These are phyloP conservation scores for Pachycephus smyrnensis DNA, from an alignment of 2,888 invertebrate genomes.

Conservation along the genomic window DNA sequence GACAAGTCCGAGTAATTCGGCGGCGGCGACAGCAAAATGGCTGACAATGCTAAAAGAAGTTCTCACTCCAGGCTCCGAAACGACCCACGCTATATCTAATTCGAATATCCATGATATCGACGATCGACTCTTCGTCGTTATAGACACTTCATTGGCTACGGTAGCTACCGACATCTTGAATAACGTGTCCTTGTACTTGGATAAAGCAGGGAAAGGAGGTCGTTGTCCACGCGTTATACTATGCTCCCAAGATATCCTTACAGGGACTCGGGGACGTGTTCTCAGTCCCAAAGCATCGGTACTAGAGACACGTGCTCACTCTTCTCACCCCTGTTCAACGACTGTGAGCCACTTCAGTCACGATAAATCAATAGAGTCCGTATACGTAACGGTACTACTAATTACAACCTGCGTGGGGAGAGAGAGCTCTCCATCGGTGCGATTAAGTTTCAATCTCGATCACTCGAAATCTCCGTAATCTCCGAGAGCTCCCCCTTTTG, in stretches of 20 bases:
- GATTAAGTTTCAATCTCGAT: not conserved
- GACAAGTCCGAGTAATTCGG: not conserved
- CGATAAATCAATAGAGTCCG: not conserved
- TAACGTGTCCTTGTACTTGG: not conserved
- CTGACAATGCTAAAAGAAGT: not conserved
- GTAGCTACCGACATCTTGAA: not conserved
- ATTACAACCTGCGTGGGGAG: not conserved
- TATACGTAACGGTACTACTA: not conserved
- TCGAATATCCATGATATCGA: not conserved
- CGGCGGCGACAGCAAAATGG: not conserved
- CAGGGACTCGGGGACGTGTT: not conserved
- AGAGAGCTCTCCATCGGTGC: not conserved
- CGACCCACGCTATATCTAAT: too few species aligned
- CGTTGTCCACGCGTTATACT: not conserved
- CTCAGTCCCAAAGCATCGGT: not conserved
- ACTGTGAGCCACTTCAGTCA: not conserved
- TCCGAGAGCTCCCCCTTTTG: not conserved
- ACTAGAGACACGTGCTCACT: not conserved
- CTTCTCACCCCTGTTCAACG: not conserved
- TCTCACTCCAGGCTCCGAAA: not conserved
- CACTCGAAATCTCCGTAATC: not conserved
- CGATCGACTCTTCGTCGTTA: not conserved
- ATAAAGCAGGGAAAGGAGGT: not conserved
- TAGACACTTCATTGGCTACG: not conserved
- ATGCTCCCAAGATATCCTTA: not conserved